Evolutionary conservation across 2,797 vertebrate species (phyloP), one percentile per base, ranked within the genome.

Genomic region (Phrynocephalus guinanensis): DNA sequence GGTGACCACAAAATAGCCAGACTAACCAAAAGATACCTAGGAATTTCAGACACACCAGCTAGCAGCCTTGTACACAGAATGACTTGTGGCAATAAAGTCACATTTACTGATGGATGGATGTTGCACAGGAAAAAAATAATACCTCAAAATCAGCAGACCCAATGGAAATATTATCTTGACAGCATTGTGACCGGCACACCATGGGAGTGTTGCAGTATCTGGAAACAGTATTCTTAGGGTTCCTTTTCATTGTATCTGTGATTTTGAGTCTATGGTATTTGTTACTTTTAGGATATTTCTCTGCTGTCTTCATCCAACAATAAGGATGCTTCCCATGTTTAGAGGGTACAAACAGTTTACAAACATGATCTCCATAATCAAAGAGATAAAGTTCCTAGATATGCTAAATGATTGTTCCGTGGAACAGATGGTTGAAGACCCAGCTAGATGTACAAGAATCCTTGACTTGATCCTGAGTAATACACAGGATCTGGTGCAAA

Each of bases 1-100:
- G 77, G 30, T 68, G 89, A 72, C 18, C 44, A 79, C 5, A 60
- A 91, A 91, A 91, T 77, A 5, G 1, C 48, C 71, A 83, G 5
- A 56, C 11, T 88, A 63, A 63, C 0, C 9, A 86, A 44, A 63
- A 20, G 56, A 0, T 33, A 20, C 11, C 11, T 84, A 5, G 83
- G 75, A 44, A 92, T 72, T 24, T 48, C 48, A 75, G 6, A 80
- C 10, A 83, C 60, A 66, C 22, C 71, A 26, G 0, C 76, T 26
- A 20, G 9, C 28, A 7, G 56, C 86, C 10, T 63, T 63, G 33
- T 22, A 15, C 70, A n/a, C 15, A 1, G 30, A n/a, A n/a, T 66
- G 50, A 30, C 26, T 84, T 72, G 52, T 22, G 24, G 1, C 2
- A 5, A 33, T 80, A 24, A 44, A 30, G 38, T 33, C 78, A 79